Evolutionary conservation across 2,888 invertebrate genomes (phyloP).

Genomic region (Schrankia costaestrigalis): DNA sequence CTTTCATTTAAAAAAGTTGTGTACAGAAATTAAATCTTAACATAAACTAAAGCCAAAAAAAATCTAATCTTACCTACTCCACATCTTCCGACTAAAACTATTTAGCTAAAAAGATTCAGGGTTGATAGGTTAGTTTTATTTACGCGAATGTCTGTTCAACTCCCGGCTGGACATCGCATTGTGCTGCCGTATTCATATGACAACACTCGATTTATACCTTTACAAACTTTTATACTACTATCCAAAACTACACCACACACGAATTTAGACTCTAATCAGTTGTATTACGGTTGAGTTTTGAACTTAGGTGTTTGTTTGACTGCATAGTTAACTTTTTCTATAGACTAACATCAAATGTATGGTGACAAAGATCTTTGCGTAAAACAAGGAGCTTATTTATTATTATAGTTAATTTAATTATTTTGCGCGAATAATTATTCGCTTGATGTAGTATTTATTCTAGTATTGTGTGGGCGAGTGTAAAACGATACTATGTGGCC

Average conservation of each 20-base stretch:
- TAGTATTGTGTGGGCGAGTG: conserved; percentile 25
- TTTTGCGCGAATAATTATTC: conserved; percentile 63
- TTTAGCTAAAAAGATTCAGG: conserved; percentile 49
- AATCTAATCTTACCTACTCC: conserved; percentile 2
- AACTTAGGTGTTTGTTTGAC: not conserved
- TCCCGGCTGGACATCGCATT: conserved; percentile 55
- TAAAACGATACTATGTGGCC: conserved; percentile 26
- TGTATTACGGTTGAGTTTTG: not conserved
- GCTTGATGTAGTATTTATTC: conserved; percentile 43
- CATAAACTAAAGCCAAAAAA: no score
- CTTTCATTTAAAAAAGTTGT: no score
- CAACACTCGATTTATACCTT: conserved; percentile 65
- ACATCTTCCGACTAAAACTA: conserved; percentile 21
- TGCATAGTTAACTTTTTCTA: conserved; percentile 6
- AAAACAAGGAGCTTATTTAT: conserved; percentile 61
- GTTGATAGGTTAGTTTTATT: conserved; percentile 64
- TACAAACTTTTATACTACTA: conserved; percentile 26
- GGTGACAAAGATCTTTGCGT: conserved; percentile 48
- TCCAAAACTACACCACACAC: not conserved
- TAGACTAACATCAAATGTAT: conserved; percentile 48
- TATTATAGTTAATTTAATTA: conserved; percentile 60
- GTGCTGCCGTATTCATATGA: conserved; percentile 69
- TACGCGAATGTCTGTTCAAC: conserved; percentile 35
- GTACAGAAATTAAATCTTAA: no score
- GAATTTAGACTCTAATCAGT: not conserved